Evolutionary conservation across 2,888 invertebrate genomes (phyloP).

Genomic region (Volucella zonaria): DNA sequence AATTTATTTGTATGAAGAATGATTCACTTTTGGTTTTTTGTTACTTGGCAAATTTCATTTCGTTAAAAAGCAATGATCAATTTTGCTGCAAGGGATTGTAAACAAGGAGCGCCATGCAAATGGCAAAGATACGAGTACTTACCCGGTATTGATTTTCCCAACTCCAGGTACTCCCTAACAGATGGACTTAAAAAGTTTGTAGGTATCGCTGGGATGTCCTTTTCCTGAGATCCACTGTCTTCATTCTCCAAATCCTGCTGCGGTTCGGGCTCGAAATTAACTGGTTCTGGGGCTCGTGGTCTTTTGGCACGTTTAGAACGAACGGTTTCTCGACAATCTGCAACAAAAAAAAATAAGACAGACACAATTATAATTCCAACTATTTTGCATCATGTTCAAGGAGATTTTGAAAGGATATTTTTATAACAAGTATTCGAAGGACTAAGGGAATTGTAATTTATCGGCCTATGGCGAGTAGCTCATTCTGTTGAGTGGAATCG

Average conservation of each 20-base stretch:
- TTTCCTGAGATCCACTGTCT: constrained; percentile 81
- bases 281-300: constrained; percentile 84
- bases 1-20: constrained; percentile 55
- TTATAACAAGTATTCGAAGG: too few relatives aligned
- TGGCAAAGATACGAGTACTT: constrained; percentile 77
- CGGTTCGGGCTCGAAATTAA: constrained; percentile 82
- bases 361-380: too few relatives aligned
- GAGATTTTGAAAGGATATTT: not conserved
- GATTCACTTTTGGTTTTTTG: constrained; percentile 9
- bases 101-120: too few relatives aligned
- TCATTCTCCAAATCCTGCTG: constrained; percentile 83
- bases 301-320: constrained; percentile 86
- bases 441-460: too few relatives aligned
- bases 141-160: constrained; percentile 95
- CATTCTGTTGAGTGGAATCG: too few relatives aligned
- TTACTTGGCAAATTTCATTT: constrained; percentile 17
- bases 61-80: too few relatives aligned
- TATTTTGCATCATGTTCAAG: not conserved
- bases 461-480: too few relatives aligned
- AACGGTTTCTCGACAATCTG: constrained; percentile 85
- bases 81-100: too few relatives aligned
- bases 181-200: constrained; percentile 92
- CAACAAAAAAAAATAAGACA: constrained; percentile 70
- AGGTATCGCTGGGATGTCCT: constrained; percentile 84
- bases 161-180: constrained; percentile 92